A percentile compares a stretch with the other conserved stretches of the same genome.
phyloP scores from a whole-genome alignment of 2,113 vertebrate species.

The Heterochromis multidens region DNA sequence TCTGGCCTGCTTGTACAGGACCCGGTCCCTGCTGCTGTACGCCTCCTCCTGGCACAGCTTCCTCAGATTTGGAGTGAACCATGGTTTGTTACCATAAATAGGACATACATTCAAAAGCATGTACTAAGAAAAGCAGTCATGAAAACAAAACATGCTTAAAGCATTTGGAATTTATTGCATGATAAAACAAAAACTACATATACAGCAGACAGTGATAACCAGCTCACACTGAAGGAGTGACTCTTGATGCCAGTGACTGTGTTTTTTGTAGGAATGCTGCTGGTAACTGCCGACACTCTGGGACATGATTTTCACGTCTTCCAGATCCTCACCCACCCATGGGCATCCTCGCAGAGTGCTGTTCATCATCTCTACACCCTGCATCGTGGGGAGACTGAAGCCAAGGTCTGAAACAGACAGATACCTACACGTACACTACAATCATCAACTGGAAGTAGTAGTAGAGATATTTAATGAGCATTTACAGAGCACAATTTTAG shows the following conservation, averaged over 20 bases:
- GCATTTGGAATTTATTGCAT: neutral
- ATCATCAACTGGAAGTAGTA: neutral
- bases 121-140: too few relatives aligned
- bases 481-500: neutral
- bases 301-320: conserved; percentile 99
- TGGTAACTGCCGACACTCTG: conserved; percentile 93
- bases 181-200: neutral
- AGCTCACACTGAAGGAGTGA: neutral
- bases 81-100: too few relatives aligned
- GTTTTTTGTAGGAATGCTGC: conserved; percentile 85
- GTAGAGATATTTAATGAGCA: neutral
- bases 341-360: conserved; percentile 94
- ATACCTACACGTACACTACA: neutral
- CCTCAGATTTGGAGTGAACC: too few relatives aligned
- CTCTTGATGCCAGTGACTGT: neutral
- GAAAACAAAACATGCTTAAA: neutral
- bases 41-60: too few relatives aligned
- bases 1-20: too few relatives aligned
- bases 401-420: conserved; percentile 81
- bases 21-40: too few relatives aligned
- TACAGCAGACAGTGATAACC: neutral
- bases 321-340: conserved; percentile 95
- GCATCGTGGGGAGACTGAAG: conserved; percentile 98
- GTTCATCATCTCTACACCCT: conserved; percentile 97
- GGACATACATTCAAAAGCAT: too few relatives aligned